Base-by-base conservation (phyloP, 2,113 vertebrate species). In the Paralichthys olivaceus region DNA sequence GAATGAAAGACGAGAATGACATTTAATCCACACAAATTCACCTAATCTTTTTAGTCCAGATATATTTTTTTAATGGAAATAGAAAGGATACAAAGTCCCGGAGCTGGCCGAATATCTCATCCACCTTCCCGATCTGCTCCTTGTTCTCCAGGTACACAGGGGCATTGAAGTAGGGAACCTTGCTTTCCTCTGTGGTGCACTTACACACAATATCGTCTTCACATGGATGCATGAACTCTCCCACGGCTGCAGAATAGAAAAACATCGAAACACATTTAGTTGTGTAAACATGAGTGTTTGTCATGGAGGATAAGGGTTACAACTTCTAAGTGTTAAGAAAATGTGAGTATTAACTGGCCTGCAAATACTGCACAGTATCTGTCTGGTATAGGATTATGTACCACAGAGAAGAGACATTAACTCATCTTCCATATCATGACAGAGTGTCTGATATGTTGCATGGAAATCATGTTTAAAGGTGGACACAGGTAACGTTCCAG, bases 81-180 rank as follows among this genome's bases (percentile, higher is more conserved):
- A 67, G 2, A 77, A 97, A 99, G 95, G 98, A 99, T 99, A 99
- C 98, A 94, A 99, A 99, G 75, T 98, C 97, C 62, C 97, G 93
- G 28, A 99, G 94, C 79, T 99, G 97, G 12, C 98, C 98, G 2
- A 99, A 99, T 88, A 99, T 99, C 92, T 99, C 98, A 77, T 99
- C 98, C 83, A 99, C 96, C 90, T 99, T 99, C 14, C 98, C 98
- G 9, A 99, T 98, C 85, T 99, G 97, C 68, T 99, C 97, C 87
- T 99, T 99, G 90, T 99, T 99, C 84, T 99, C 97, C 94, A 99
- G 89, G 75, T 98, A 99, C 32, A 99, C 96, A 0, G 98, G 98
- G 14, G 98, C 98, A 0, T 99, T 99, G 90, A 99, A 99, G 85
- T 99, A 99, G 62, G 98, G 98, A 72, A 99, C 97, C 79, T 96